Conservation (phyloP, 2,797 vertebrate species). For the Urosaurus nigricauda region DNA sequence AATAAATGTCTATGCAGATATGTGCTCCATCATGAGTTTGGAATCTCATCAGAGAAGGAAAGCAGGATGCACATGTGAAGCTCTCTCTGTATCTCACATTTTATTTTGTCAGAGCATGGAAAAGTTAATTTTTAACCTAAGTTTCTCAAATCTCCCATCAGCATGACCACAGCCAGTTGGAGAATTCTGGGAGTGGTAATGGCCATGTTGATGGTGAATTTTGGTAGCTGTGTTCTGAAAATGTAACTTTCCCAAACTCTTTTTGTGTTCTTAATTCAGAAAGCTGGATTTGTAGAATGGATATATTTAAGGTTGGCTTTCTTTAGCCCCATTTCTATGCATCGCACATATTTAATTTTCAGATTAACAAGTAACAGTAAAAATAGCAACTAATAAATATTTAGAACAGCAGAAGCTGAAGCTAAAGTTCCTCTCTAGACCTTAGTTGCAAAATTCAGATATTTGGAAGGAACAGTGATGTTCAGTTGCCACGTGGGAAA, state of each 20-base stretch:
- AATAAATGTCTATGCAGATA: not conserved
- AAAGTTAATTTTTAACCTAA: too few relatives aligned
- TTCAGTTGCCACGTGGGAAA: not conserved
- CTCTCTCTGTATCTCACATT: not conserved
- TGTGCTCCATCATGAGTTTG: not conserved
- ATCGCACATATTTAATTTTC: not conserved
- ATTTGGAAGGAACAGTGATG: not conserved
- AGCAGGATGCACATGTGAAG: not conserved
- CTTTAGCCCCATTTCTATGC: not conserved
- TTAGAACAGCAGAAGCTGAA: not conserved
- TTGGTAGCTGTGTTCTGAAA: too few relatives aligned
- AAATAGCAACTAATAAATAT: not conserved
- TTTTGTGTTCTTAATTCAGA: not conserved
- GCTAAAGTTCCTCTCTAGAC: not conserved
- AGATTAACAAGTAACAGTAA: not conserved
- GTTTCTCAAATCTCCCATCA: too few relatives aligned
- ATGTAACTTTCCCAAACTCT: too few relatives aligned
- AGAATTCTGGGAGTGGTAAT: too few relatives aligned
- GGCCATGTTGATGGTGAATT: too few relatives aligned
- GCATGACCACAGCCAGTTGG: too few relatives aligned
- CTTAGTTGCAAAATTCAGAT: not conserved
- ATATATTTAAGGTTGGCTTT: not conserved
- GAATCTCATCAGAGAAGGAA: not conserved
- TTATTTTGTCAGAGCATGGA: too few relatives aligned
- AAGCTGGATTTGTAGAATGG: not conserved